phyloP scores from a whole-genome alignment of 1,140 invertebrate genomes.

The Saxidomus purpurata region DNA sequence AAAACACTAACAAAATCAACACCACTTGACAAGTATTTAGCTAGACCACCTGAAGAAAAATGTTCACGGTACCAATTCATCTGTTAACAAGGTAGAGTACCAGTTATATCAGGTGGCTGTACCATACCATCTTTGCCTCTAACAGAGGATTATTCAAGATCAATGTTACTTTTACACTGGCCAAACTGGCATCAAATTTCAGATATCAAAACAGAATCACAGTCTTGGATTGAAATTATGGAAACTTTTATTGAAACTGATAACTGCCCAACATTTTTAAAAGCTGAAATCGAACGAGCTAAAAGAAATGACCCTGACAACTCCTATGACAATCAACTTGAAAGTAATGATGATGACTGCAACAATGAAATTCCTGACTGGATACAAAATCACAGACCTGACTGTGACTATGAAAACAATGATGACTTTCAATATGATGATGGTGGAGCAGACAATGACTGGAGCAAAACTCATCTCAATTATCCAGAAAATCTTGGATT shows the following conservation, averaged over 20 bases:
- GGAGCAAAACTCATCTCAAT: neutral
- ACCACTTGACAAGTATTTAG: slow-evolving; percentile 60
- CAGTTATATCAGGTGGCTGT: slow-evolving; percentile 57
- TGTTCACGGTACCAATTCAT: slow-evolving; percentile 29
- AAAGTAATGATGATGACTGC: neutral
- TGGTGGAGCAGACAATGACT: neutral
- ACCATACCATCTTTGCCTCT: slow-evolving; percentile 54
- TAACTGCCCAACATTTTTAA: neutral
- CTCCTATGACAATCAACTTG: neutral
- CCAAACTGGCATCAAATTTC: neutral
- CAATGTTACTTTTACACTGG: slow-evolving; percentile 49
- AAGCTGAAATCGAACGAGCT: neutral
- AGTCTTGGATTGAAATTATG: neutral
- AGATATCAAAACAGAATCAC: neutral
- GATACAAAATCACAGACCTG: neutral
- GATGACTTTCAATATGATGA: slow-evolving; percentile 8
- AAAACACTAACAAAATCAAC: slow-evolving; percentile 44
- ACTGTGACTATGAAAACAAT: neutral
- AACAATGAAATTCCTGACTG: neutral
- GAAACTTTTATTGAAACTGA: neutral
- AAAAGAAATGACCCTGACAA: neutral
- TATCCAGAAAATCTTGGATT: neutral
- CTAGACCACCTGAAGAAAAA: neutral
- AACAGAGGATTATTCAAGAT: slow-evolving; percentile 49
- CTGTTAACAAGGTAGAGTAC: slow-evolving; percentile 45